These are phyloP conservation scores for Drosophila nasuta DNA, from an alignment of 1,140 invertebrate genomes.

Conservation along the genomic window DNA sequence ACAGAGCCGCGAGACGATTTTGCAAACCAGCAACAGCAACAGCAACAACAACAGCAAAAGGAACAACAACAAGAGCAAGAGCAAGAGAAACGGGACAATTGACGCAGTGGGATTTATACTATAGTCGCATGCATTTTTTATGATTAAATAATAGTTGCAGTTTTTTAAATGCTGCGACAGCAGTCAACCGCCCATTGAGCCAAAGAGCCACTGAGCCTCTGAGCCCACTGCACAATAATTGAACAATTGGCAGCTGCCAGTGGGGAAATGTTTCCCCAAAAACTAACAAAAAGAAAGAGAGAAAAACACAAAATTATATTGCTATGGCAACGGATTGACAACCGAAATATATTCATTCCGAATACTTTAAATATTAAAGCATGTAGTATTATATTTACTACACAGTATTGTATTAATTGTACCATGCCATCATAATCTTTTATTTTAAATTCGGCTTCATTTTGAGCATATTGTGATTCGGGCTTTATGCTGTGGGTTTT, in stretches of 20 bases:
- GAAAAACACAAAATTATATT: not conserved
- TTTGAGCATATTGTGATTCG: conserved; percentile 31
- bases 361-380: conserved; percentile 71
- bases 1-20: conserved; percentile 52
- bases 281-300: not conserved
- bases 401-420: conserved; percentile 13
- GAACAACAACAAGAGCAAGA: no score
- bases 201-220: conserved; percentile 40
- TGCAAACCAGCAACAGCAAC: conserved; percentile 8
- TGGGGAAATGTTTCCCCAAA: conserved; percentile 57
- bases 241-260: conserved; percentile 80
- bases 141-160: conserved; percentile 78
- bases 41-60: not conserved
- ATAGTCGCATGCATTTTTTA: conserved; percentile 82
- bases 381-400: not conserved
- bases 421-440: not conserved
- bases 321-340: conserved; percentile 9
- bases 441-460: conserved; percentile 37
- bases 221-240: conserved; percentile 69
- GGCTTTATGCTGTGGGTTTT: conserved; percentile 8
- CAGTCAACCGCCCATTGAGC: conserved; percentile 49
- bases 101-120: conserved; percentile 81
- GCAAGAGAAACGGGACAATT: conserved; percentile 54
- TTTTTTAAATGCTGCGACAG: conserved; percentile 59
- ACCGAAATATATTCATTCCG: conserved; percentile 63